Evolutionary conservation across 2,888 invertebrate genomes (phyloP), one percentile per base, ranked within the genome.

Genomic region (Raillietiella orientalis): DNA sequence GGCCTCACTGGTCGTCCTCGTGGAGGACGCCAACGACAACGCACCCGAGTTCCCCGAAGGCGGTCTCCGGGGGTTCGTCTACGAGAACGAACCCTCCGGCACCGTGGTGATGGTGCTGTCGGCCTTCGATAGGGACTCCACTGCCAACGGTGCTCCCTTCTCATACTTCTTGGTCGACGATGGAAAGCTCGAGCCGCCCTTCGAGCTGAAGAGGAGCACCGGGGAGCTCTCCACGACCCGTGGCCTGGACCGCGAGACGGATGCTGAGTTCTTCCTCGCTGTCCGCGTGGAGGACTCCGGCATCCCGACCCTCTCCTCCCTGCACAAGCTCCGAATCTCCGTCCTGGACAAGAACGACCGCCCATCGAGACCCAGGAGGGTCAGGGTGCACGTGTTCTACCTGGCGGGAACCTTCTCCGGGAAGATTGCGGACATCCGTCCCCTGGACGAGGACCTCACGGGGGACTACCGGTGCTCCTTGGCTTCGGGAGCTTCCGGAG

Each of bases 1-100:
- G 1, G 59, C 77, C 1, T 61, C 62, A 1, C 69, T 87, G 0
- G 64, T 62, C 41, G 65, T 87, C 27, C 57, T 62, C 14, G 42
- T 87, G 2, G 55, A 59, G 5, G 84, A 87, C 43, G 59, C 79
- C n/a, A 87, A 87, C 41, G 84, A 87, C 40, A 84, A 84, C 41
- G 75, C 74, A 0, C 87, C 84, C 0, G 49, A 62, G 17, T 75
- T 87, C 39, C 65, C 67, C 33, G 53, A 63, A 0, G 50, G 56
- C 2, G 60, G 59, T 33, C 57, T 67, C 12, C 46, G 64, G 21
- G 82, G 75, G 1, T 62, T 64, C 33, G 63, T 87, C 1, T 57
- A 60, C 29, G 87, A 87, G 49, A 79, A 82, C 41, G 71, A 75
- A 43, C 70, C 70, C 1, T 58, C 69, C 0, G 69, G 66, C 30